These are phyloP conservation scores for Sinocyclocheilus rhinocerous DNA, from an alignment of 2,113 vertebrate genomes.

Conservation along the genomic window DNA sequence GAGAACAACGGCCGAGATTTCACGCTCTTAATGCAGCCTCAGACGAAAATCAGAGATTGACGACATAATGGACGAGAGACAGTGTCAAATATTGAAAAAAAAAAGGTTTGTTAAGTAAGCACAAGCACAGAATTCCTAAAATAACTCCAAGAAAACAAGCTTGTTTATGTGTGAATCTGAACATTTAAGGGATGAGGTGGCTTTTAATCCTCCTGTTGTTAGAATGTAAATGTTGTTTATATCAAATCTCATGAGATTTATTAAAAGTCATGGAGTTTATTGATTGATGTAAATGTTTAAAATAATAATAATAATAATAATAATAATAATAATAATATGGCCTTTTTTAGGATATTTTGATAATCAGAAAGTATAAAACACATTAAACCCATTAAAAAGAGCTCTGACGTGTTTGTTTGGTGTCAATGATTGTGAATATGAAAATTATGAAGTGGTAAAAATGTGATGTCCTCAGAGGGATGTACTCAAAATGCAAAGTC, in stretches of 20 bases:
- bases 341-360: too few relatives aligned
- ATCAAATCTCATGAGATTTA: too few relatives aligned
- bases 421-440: constrained; percentile 1
- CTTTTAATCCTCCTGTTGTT: neutral
- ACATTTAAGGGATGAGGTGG: neutral
- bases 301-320: too few relatives aligned
- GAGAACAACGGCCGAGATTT: constrained; percentile 24
- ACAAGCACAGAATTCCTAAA: neutral
- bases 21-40: neutral
- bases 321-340: too few relatives aligned
- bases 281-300: too few relatives aligned
- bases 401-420: neutral
- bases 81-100: neutral
- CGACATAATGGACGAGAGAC: neutral
- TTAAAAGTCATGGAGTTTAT: too few relatives aligned
- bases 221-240: too few relatives aligned
- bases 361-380: too few relatives aligned
- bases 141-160: neutral
- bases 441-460: neutral
- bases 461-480: neutral
- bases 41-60: constrained; percentile 8
- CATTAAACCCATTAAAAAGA: neutral
- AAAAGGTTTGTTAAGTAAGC: neutral
- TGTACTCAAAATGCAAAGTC: neutral
- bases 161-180: neutral